Base-by-base conservation (phyloP, 30 jellyfish, hydroid and myxozoan genomes). In the Aurelia sp. region DNA sequence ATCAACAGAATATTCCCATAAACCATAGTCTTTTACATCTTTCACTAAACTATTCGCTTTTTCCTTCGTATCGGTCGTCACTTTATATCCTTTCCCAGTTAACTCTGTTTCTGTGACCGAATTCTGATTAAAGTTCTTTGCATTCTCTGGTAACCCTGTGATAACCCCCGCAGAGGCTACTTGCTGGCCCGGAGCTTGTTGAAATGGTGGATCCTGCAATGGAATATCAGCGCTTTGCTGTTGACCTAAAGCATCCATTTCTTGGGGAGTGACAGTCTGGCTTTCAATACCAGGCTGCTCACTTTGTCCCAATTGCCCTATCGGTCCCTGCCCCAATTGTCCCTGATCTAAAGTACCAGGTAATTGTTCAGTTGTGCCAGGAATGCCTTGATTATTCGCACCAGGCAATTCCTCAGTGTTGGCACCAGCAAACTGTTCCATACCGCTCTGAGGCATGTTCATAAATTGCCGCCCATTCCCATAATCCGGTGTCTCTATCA, bases 1-100 rank as follows among this genome's bases (percentile, higher is more conserved):
- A 40, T 88, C 98, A 40, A 87, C 62, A 73, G 97, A 74, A 62
- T 93, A 93, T 71, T 93, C 98, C 94, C 97, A 87, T 65, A 93
- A 59, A 4, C 97, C 97, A 83, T 72, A 93, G 22, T 85, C 71
- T 61, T 84, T 85, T 2, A 93, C 95, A 73, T 93, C 97, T 23
- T 92, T 88, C 20, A 81, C 97, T 61, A 93, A 78, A 62, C 84
- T 91, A 41, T 84, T 88, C 67, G 94, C 97, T 21, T 84, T 85
- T 16, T 78, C 88, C 16, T 78, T 81, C 11, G 91, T 84, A 40
- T 85, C 98, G 0, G 92, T 81, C 64, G 92, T 89, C 8, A 82
- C 90, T 72, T 72, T 78, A 63, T 62, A 86, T 50, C 87, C 95
- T 30, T 86, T 86, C 11, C 70, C 85, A 35, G 81, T 6, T 35